Evolutionary conservation across 2,113 vertebrate species (phyloP).

Genomic region (Odocoileus virginianus): DNA sequence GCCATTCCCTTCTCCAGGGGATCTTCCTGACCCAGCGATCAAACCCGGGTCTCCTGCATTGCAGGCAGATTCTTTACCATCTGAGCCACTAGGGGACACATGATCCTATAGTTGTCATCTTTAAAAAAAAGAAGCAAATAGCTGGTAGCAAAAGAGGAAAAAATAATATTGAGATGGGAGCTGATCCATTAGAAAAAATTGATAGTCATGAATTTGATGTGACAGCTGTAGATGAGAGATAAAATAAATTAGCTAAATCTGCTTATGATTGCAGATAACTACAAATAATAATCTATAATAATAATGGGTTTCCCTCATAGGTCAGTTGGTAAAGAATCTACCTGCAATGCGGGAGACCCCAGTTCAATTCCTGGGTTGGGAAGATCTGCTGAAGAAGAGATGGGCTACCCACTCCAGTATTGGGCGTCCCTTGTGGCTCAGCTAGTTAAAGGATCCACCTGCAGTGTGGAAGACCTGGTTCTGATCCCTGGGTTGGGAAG

Average conservation of each 20-base stretch:
- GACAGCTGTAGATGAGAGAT: not conserved
- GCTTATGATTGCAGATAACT: not conserved
- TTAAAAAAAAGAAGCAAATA: not conserved
- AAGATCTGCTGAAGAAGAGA: not conserved
- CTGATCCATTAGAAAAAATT: not conserved
- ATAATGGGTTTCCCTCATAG: not conserved
- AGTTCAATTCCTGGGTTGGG: not conserved
- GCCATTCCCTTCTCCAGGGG: not conserved
- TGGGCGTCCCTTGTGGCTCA: accelerated
- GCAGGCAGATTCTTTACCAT: not conserved
- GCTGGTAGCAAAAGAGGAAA: not conserved
- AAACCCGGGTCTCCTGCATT: not conserved
- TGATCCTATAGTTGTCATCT: not conserved
- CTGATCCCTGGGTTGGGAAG: not conserved
- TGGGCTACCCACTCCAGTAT: not conserved
- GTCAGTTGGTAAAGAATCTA: not conserved
- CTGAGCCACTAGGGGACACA: not conserved
- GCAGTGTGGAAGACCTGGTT: not conserved
- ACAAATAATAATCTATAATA: not conserved
- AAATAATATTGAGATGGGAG: not conserved
- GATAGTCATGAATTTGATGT: not conserved
- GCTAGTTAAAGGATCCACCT: not conserved
- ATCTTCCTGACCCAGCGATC: not conserved
- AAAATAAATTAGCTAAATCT: not conserved
- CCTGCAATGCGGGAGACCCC: not conserved